A percentile compares a stretch with the other conserved stretches of the same genome.
These are phyloP conservation scores for Xenopus borealis DNA, from an alignment of 2,113 vertebrate species.

Conservation along the genomic window DNA sequence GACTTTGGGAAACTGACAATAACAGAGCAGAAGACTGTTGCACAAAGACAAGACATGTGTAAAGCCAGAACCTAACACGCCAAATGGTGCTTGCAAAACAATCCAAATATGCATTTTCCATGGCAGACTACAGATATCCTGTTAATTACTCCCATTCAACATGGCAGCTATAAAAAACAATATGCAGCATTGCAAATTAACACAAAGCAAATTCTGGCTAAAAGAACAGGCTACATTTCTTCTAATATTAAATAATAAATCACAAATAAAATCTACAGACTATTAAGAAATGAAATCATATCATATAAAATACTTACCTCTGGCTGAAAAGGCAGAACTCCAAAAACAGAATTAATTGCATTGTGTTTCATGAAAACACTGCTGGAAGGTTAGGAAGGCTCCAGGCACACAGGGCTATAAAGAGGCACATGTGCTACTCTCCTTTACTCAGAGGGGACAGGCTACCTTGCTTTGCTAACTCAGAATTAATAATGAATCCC, in stretches of 20 bases:
- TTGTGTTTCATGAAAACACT: slow-evolving; percentile 21
- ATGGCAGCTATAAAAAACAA: too few species aligned
- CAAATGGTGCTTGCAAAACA: background rate
- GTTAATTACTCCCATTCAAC: too few species aligned
- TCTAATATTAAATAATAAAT: too few species aligned
- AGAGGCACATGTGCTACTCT: background rate
- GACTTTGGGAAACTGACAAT: background rate
- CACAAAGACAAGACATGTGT: background rate
- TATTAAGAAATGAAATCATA: too few species aligned
- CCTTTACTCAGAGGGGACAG: background rate
- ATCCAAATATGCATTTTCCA: too few species aligned
- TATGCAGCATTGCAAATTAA: too few species aligned
- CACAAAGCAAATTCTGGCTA: too few species aligned
- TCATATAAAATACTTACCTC: slow-evolving; percentile 14
- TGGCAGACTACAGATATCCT: too few species aligned
- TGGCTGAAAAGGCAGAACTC: background rate
- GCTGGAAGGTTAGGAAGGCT: background rate
- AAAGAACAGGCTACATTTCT: too few species aligned
- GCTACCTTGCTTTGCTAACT: background rate
- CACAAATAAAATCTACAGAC: too few species aligned
- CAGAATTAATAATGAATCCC: slow-evolving; percentile 20
- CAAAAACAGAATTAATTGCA: slow-evolving; percentile 2
- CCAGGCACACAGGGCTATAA: background rate
- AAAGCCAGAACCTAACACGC: background rate
- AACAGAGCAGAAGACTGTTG: background rate